A percentile compares a stretch with the other conserved stretches of the same genome.
phyloP scores from a whole-genome alignment of 1,140 invertebrate species.

The Steinernema khuongi region DNA sequence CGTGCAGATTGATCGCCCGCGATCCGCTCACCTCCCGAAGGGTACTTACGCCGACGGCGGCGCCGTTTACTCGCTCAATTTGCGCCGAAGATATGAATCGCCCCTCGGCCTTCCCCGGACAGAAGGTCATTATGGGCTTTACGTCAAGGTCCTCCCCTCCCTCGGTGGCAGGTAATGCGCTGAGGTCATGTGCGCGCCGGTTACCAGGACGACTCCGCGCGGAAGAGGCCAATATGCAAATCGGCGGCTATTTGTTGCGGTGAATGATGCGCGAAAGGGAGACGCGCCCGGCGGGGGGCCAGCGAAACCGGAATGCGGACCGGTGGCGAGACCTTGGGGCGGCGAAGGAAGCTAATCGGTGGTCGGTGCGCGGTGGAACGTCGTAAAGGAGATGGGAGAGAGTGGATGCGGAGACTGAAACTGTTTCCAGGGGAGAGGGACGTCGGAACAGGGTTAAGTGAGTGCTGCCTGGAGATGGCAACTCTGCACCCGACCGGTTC shows the following conservation, averaged over 20 bases:
- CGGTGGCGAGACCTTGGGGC: slow-evolving; percentile 1
- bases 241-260: slow-evolving; percentile 9
- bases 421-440: not conserved
- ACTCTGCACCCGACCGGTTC: no score
- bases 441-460: no score
- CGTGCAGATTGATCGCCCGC: slow-evolving; percentile 13
- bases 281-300: slow-evolving; percentile 5
- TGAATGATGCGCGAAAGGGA: slow-evolving; percentile 12
- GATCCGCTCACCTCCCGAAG: not conserved
- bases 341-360: slow-evolving; percentile 14
- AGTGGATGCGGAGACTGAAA: slow-evolving; percentile 1
- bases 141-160: not conserved
- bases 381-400: not conserved
- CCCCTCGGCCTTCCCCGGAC: not conserved
- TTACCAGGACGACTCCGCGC: not conserved
- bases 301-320: slow-evolving; percentile 1
- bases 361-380: not conserved
- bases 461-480: not conserved
- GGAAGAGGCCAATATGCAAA: not conserved
- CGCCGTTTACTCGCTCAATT: not conserved
- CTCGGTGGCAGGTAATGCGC: not conserved
- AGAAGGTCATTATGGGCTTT: slow-evolving; percentile 15
- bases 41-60: not conserved
- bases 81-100: slow-evolving; percentile 6
- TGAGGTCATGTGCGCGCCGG: slow-evolving; percentile 3